Percentiles rank a stretch among this genome's conserved stretches.
Evolutionary conservation across 2,888 invertebrate species (phyloP).

Genomic region (Dryocosmus kuriphilus): DNA sequence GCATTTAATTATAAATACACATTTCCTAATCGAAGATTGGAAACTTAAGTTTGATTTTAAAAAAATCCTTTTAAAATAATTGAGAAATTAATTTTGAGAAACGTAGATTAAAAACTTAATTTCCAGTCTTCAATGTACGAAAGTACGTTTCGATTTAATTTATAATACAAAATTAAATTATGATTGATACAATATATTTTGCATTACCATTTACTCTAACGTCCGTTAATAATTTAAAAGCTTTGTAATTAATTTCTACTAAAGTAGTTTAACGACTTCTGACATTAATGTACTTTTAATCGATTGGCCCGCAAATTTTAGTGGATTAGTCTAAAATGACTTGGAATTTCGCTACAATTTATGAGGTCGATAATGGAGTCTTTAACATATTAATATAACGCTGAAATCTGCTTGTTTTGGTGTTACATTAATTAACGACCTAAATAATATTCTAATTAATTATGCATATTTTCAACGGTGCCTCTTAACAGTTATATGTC

Average conservation of each 20-base stretch:
- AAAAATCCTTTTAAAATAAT: neutral
- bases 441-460: conserved; percentile 23
- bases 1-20: conserved; percentile 33
- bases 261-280: conserved; percentile 3
- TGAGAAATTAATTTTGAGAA: neutral
- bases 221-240: conserved; percentile 34
- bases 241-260: conserved; percentile 15
- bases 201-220: conserved; percentile 16
- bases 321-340: conserved; percentile 13
- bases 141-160: neutral
- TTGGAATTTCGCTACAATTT: conserved; percentile 18
- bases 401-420: neutral
- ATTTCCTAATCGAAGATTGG: neutral
- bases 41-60: neutral
- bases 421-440: conserved; percentile 10
- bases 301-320: neutral
- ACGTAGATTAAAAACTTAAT: neutral
- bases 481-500: conserved; percentile 5
- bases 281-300: conserved; percentile 23
- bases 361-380: conserved; percentile 20
- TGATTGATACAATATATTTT: conserved; percentile 7
- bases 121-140: neutral
- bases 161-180: conserved; percentile 18
- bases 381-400: conserved; percentile 13
- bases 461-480: conserved; percentile 23